Evolutionary conservation across 2,888 invertebrate genomes (phyloP).

Genomic region (Rhingia rostrata): DNA sequence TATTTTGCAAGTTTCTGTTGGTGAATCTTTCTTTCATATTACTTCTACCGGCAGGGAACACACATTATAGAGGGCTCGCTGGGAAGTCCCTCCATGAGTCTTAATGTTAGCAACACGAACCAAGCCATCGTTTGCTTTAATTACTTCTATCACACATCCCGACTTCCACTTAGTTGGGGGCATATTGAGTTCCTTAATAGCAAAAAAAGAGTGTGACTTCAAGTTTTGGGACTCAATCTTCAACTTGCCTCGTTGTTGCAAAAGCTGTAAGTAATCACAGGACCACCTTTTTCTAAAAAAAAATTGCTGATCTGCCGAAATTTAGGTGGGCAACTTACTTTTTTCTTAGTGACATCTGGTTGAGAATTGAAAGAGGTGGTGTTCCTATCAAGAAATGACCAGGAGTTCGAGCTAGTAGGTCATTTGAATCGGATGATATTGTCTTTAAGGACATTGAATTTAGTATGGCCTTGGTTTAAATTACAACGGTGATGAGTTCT

Average conservation of each 20-base stretch:
- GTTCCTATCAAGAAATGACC: too few relatives aligned
- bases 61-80: too few relatives aligned
- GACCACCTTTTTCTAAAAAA: neutral
- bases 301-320: too few relatives aligned
- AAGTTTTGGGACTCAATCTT: conserved; percentile 5
- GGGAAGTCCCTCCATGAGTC: conserved; percentile 7
- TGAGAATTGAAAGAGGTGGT: too few relatives aligned
- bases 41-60: neutral
- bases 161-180: neutral
- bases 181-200: neutral
- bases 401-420: too few relatives aligned
- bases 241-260: neutral
- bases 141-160: neutral
- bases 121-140: conserved; percentile 4
- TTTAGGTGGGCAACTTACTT: too few relatives aligned
- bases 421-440: too few relatives aligned
- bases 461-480: too few relatives aligned
- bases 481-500: too few relatives aligned
- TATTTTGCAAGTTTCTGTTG: neutral
- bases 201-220: neutral
- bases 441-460: too few relatives aligned
- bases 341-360: too few relatives aligned
- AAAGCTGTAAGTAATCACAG: neutral
- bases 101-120: conserved; percentile 28
- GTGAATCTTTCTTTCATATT: neutral